A percentile compares a stretch with the other conserved stretches of the same genome.
phyloP scores from a whole-genome alignment of 2,113 vertebrate species.

The Dipodomys spectabilis region DNA sequence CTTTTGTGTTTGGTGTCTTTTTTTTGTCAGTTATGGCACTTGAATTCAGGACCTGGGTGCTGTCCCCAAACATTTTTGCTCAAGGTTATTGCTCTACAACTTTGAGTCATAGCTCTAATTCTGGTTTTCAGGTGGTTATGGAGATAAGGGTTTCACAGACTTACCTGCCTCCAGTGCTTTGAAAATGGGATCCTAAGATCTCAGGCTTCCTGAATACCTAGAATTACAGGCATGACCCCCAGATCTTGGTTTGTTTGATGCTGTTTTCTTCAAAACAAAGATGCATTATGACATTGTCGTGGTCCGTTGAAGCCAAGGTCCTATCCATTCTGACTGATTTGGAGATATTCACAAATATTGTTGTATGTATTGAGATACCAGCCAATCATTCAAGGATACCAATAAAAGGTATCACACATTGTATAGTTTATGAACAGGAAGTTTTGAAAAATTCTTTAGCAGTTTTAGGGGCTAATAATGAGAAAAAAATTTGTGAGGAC shows the following conservation, averaged over 20 bases:
- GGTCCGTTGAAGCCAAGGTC: neutral
- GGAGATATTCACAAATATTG: neutral
- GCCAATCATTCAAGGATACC: neutral
- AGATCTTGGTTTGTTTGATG: no score
- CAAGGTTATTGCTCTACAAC: no score
- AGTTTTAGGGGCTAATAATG: neutral
- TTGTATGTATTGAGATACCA: neutral
- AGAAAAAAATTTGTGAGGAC: neutral
- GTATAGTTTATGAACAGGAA: neutral
- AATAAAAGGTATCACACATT: neutral
- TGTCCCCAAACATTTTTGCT: no score
- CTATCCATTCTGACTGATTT: neutral
- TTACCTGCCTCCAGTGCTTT: no score
- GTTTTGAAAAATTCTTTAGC: neutral
- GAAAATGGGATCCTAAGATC: no score
- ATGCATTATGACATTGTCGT: neutral
- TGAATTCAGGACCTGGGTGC: no score
- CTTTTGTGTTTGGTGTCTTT: neutral
- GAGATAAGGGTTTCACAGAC: no score
- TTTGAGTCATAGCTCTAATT: no score
- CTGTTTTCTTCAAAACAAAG: neutral
- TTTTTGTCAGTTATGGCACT: no score
- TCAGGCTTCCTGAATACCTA: no score
- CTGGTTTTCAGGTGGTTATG: no score
- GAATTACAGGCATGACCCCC: no score